Conservation (phyloP, 2,888 invertebrate genomes). For the Chironomus tentans region DNA sequence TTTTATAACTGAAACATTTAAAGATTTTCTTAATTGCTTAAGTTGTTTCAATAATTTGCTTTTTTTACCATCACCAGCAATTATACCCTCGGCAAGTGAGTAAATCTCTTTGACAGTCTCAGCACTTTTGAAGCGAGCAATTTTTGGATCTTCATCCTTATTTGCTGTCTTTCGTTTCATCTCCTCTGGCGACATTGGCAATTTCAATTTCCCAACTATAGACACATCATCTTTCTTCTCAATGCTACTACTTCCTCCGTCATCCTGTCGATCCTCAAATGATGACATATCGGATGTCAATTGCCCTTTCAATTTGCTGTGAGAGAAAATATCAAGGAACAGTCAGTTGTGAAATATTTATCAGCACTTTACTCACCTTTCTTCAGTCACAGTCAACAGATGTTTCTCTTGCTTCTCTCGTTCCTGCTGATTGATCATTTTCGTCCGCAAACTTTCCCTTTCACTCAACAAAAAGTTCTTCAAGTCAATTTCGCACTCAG, state of each 20-base stretch:
- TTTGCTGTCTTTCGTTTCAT: conserved; percentile 37
- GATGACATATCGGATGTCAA: background rate
- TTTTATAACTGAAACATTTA: conserved; percentile 3
- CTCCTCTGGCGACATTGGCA: conserved; percentile 28
- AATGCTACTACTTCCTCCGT: background rate
- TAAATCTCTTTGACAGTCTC: conserved; percentile 54
- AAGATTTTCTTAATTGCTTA: conserved; percentile 14
- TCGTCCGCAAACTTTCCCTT: conserved; percentile 37
- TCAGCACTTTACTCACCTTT: background rate
- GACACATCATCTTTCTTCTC: conserved; percentile 32
- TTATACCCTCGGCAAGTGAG: conserved; percentile 49
- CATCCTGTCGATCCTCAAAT: background rate
- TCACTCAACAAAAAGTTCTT: conserved; percentile 38
- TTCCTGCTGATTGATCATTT: conserved; percentile 30
- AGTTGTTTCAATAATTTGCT: conserved; percentile 20
- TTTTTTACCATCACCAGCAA: conserved; percentile 37
- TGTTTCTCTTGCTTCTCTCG: conserved; percentile 29
- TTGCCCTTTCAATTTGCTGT: too few relatives aligned
- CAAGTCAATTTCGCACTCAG: conserved; percentile 37
- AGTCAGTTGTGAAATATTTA: too few relatives aligned
- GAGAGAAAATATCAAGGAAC: too few relatives aligned
- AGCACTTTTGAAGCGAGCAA: conserved; percentile 45
- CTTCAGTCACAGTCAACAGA: background rate
- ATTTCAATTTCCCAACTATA: conserved; percentile 30
- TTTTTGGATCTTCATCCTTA: conserved; percentile 48